phyloP scores from a whole-genome alignment of 2,888 invertebrate genomes.

The Aquatica leii region DNA sequence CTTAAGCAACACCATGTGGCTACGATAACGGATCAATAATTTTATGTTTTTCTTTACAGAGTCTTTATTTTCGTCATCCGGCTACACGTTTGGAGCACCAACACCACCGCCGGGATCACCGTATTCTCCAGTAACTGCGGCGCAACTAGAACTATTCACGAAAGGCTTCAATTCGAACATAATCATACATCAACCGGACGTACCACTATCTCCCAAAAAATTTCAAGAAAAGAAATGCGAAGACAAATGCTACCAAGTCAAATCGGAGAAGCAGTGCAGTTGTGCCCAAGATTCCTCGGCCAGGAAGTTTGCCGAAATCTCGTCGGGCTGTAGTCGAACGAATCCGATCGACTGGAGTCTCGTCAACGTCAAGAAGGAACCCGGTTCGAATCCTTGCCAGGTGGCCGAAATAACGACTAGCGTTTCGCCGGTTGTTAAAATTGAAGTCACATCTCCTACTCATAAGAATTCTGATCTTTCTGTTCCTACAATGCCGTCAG shows the following conservation, averaged over 20 bases:
- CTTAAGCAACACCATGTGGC: too few relatives aligned
- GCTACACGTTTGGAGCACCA: slow-evolving; percentile 72
- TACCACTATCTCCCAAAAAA: slow-evolving; percentile 52
- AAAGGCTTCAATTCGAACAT: slow-evolving; percentile 61
- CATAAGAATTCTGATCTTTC: slow-evolving; percentile 50
- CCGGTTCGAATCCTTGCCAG: slow-evolving; percentile 66
- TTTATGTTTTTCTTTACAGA: slow-evolving; percentile 67
- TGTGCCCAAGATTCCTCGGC: slow-evolving; percentile 46
- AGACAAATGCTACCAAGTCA: slow-evolving; percentile 54
- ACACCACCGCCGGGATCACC: slow-evolving; percentile 72
- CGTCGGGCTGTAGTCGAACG: slow-evolving; percentile 71
- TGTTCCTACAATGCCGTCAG: slow-evolving; percentile 47
- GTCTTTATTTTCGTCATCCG: slow-evolving; percentile 72
- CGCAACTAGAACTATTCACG: slow-evolving; percentile 71
- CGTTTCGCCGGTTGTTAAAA: slow-evolving; percentile 66
- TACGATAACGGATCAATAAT: too few relatives aligned
- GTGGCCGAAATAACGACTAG: slow-evolving; percentile 68
- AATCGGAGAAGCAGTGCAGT: slow-evolving; percentile 51
- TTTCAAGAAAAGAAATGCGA: slow-evolving; percentile 51
- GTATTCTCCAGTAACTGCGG: slow-evolving; percentile 72
- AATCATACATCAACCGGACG: slow-evolving; percentile 60
- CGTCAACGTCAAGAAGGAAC: slow-evolving; percentile 73
- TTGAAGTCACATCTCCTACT: slow-evolving; percentile 73
- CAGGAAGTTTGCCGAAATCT: slow-evolving; percentile 42
- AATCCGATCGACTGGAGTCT: slow-evolving; percentile 71